Evolutionary conservation across 2,113 vertebrate species (phyloP).

Genomic region (Telmatochromis sp.): DNA sequence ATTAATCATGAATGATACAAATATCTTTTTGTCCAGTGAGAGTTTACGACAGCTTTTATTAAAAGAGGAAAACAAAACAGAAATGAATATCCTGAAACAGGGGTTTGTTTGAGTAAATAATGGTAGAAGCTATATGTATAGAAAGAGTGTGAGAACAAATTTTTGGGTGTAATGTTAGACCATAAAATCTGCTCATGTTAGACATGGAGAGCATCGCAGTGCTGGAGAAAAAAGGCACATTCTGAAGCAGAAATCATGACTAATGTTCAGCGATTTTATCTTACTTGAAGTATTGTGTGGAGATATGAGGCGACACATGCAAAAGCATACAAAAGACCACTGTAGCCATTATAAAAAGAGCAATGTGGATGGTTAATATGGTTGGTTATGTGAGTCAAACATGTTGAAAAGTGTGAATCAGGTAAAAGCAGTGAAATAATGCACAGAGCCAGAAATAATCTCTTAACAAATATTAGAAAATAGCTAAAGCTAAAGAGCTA

Average conservation of each 20-base stretch:
- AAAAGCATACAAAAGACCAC: not conserved
- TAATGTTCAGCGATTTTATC: not conserved
- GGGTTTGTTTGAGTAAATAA: not conserved
- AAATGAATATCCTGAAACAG: not conserved
- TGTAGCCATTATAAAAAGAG: not conserved
- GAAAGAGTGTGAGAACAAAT: fast-evolving
- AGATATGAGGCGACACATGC: fast-evolving
- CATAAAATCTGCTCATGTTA: not conserved
- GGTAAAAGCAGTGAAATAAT: not conserved
- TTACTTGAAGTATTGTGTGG: not conserved
- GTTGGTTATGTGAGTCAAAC: not conserved
- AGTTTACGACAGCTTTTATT: not conserved
- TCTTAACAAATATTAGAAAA: not conserved
- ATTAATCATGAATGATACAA: not conserved
- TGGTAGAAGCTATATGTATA: fast-evolving
- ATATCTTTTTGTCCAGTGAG: not conserved
- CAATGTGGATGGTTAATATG: not conserved
- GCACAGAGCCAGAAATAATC: not conserved
- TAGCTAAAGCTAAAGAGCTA: not conserved
- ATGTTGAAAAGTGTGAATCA: not conserved
- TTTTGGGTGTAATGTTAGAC: not conserved
- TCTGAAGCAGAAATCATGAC: not conserved
- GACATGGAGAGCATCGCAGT: not conserved
- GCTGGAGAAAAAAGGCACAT: not conserved
- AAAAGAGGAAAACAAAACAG: not conserved